These are phyloP conservation scores for Epizoanthus scotinus DNA, from an alignment of 92 coral and sea anemone genomes.

Conservation along the genomic window DNA sequence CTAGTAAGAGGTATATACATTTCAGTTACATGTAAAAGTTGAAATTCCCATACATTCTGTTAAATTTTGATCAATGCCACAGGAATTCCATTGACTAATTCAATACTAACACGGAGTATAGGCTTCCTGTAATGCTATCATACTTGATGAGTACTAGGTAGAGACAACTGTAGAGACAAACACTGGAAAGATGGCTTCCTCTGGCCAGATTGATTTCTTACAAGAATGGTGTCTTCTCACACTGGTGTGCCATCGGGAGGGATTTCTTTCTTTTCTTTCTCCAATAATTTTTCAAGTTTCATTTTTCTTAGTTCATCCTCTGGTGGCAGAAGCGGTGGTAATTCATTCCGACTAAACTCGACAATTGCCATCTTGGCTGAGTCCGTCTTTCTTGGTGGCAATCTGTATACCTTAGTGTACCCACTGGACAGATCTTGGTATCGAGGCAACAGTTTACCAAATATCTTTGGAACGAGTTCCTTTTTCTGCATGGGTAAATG, in stretches of 20 bases:
- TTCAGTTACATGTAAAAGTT: no score
- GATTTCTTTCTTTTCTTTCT: slow-evolving; percentile 57
- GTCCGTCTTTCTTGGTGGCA: slow-evolving; percentile 91
- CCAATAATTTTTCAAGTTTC: slow-evolving; percentile 70
- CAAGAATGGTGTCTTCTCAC: slow-evolving; percentile 22
- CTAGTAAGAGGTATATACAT: no score
- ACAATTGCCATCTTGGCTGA: slow-evolving; percentile 97
- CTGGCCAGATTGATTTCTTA: neutral
- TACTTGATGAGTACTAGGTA: no score
- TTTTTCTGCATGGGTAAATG: slow-evolving; percentile 64
- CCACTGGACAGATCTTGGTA: slow-evolving; percentile 65
- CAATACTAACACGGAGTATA: no score
- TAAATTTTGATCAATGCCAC: no score
- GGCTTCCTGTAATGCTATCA: no score
- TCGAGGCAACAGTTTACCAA: slow-evolving; percentile 90
- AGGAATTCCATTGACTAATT: no score
- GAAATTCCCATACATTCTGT: no score
- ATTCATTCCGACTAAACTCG: slow-evolving; percentile 81
- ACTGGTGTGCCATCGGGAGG: slow-evolving; percentile 93
- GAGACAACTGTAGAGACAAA: no score
- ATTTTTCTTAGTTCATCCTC: slow-evolving; percentile 74
- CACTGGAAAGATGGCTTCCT: neutral
- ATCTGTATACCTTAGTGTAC: slow-evolving; percentile 88
- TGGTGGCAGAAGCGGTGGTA: slow-evolving; percentile 84
- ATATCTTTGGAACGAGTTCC: slow-evolving; percentile 90